phyloP scores from a whole-genome alignment of 2,113 vertebrate species.

The Nerophis ophidion region DNA sequence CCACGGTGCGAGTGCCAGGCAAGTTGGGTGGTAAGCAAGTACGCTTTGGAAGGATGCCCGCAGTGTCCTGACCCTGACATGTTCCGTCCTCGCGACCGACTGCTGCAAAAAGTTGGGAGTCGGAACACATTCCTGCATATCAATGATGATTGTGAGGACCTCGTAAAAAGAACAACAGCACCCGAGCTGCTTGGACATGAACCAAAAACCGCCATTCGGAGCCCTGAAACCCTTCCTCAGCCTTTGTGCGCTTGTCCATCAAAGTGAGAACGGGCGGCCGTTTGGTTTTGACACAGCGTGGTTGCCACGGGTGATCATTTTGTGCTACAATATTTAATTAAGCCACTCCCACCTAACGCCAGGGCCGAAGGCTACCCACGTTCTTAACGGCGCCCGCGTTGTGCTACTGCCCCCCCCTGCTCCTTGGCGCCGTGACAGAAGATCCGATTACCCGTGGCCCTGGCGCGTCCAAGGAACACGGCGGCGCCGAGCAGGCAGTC shows the following conservation, averaged over 20 bases:
- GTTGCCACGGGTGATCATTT: slow-evolving; percentile 57
- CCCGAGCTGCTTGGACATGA: slow-evolving; percentile 39
- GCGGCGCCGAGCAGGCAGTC: slow-evolving; percentile 46
- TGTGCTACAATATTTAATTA: slow-evolving; percentile 32
- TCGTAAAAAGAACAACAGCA: slow-evolving; percentile 41
- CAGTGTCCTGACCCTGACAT: slow-evolving; percentile 47
- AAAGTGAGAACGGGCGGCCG: slow-evolving; percentile 4
- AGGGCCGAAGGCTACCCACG: slow-evolving; percentile 4
- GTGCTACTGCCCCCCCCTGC: slow-evolving; percentile 48
- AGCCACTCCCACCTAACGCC: slow-evolving; percentile 9
- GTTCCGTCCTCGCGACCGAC: slow-evolving; percentile 51
- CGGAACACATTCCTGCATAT: slow-evolving; percentile 63
- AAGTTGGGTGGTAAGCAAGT: not conserved
- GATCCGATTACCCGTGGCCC: slow-evolving; percentile 66
- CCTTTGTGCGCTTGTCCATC: slow-evolving; percentile 23
- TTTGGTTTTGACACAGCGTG: slow-evolving; percentile 7
- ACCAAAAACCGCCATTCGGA: slow-evolving; percentile 43
- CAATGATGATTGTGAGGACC: slow-evolving; percentile 56
- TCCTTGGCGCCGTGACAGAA: slow-evolving; percentile 66
- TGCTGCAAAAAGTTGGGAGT: slow-evolving; percentile 57
- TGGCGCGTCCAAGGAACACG: slow-evolving; percentile 52
- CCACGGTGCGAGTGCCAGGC: not conserved
- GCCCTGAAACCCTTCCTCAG: not conserved
- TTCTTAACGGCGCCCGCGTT: slow-evolving; percentile 56
- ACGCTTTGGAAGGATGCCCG: slow-evolving; percentile 43